Conservation (phyloP, 1,140 invertebrate genomes). For the Drosophila melanogaster region DNA sequence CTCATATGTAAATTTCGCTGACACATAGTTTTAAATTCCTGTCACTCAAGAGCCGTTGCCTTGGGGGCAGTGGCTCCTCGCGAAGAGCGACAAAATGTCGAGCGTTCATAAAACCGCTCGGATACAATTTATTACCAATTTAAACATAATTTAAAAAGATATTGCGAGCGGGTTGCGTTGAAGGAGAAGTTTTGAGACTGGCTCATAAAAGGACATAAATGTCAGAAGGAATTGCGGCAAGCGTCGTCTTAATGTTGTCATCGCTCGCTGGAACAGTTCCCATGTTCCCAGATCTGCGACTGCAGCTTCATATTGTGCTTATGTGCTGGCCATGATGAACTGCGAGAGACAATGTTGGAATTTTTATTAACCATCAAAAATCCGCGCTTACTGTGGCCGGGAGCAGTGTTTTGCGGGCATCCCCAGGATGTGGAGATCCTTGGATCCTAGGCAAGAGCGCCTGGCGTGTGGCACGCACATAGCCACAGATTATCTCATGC, state of each 20-base stretch:
- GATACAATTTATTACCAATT: slow-evolving; percentile 48
- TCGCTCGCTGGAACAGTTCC: slow-evolving; percentile 35
- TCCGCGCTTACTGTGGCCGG: slow-evolving; percentile 43
- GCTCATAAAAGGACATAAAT: slow-evolving; percentile 44
- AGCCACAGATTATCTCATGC: slow-evolving; percentile 79
- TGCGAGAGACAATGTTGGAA: slow-evolving; percentile 80
- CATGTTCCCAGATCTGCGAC: slow-evolving; percentile 9
- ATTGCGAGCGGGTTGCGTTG: background rate
- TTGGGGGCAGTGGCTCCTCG: slow-evolving; percentile 17
- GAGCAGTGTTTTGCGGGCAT: slow-evolving; percentile 7
- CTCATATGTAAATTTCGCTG: slow-evolving; percentile 49
- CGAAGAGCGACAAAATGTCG: slow-evolving; percentile 21
- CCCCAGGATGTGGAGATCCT: slow-evolving; percentile 1
- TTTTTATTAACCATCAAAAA: slow-evolving; percentile 83
- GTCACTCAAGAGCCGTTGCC: slow-evolving; percentile 58
- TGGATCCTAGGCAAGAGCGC: slow-evolving; percentile 41
- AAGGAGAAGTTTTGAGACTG: slow-evolving; percentile 7
- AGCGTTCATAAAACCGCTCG: slow-evolving; percentile 13
- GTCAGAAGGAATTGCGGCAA: slow-evolving; percentile 37
- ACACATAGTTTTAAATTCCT: slow-evolving; percentile 73
- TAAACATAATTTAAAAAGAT: slow-evolving; percentile 34
- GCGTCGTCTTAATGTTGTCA: slow-evolving; percentile 62
- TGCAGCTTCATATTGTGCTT: slow-evolving; percentile 51
- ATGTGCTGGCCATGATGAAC: slow-evolving; percentile 74
- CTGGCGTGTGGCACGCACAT: slow-evolving; percentile 78